Evolutionary conservation across 1,140 invertebrate species (phyloP), one percentile per base, ranked within the genome.

Genomic region (Streblospio benedicti): DNA sequence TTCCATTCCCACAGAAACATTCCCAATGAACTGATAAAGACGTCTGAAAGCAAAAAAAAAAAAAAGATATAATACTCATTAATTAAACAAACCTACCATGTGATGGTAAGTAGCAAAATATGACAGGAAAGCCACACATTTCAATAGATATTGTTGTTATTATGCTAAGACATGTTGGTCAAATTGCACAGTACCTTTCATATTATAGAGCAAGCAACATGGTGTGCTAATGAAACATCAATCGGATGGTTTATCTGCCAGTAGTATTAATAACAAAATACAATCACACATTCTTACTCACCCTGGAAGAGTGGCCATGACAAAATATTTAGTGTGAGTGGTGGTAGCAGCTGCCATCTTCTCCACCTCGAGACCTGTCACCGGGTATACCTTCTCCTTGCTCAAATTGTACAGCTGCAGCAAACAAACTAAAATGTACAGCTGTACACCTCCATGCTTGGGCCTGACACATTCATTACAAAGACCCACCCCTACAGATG

Each of bases 321-420:
- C 71, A 53, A 76, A 78, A 67, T 79, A 81, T 47, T 71, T 86
- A 51, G 89, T 86, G 25, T 71, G 67, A 28, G 54, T 85, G 84
- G 0, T 83, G 81, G 63, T 69, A 14, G 61, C 55, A 12, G 83
- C 83, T 4, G 85, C 81, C 63, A 79, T 74, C 70, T 85, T 84
- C 68, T 89, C 85, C 73, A 91, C 90, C 71, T 91, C 87, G 44
- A 96, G 80, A 0, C 89, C 90, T 44, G 88, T 93, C 33, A 97
- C 89, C 0, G 89, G 85, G 50, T 85, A 86, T 47, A 86, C 83
- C 44, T 79, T 79, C 0, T 73, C 67, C 83, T 65, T 85, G 9
- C 89, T 88, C 60, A 94, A 83, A 73, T 92, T 90, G 71, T 91
- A 93, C 35, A 94, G 83, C 89, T 76, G 55, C n/a, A 59, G 62